Evolutionary conservation across 2,797 vertebrate genomes (phyloP).

Genomic region (Vipera latastei): DNA sequence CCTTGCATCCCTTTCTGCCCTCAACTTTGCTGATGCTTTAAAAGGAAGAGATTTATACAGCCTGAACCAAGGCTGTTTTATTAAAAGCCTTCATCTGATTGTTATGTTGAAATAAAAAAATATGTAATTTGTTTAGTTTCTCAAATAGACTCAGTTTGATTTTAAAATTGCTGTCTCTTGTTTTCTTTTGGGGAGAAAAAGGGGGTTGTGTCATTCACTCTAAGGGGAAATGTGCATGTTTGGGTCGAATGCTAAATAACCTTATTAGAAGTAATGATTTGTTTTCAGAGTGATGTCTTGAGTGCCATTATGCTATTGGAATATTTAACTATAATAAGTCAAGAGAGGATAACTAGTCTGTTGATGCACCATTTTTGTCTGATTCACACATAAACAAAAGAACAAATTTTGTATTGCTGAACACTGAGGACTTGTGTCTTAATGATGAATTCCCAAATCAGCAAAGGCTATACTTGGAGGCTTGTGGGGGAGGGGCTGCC

Average conservation of each 20-base stretch:
- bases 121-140: slow-evolving; percentile 25
- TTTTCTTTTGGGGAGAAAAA: not conserved
- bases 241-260: not conserved
- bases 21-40: slow-evolving; percentile 58
- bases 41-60: slow-evolving; percentile 49
- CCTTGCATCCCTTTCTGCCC: slow-evolving; percentile 58
- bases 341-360: not conserved
- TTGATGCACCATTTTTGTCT: not conserved
- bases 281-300: not conserved
- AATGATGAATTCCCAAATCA: not conserved
- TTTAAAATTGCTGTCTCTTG: slow-evolving; percentile 2
- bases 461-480: not conserved
- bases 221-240: not conserved
- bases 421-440: not conserved
- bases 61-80: slow-evolving; percentile 49
- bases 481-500: not conserved
- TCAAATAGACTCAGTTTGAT: slow-evolving; percentile 52
- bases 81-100: slow-evolving; percentile 56
- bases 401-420: not conserved
- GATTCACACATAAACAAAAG: not conserved
- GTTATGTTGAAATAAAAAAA: not conserved
- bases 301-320: not conserved
- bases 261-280: not conserved
- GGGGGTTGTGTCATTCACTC: not conserved
- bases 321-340: not conserved